Percentiles rank a stretch among this genome's conserved stretches.
These are phyloP conservation scores for Zosterops borbonicus DNA, from an alignment of 2,113 vertebrate genomes.

Conservation along the genomic window DNA sequence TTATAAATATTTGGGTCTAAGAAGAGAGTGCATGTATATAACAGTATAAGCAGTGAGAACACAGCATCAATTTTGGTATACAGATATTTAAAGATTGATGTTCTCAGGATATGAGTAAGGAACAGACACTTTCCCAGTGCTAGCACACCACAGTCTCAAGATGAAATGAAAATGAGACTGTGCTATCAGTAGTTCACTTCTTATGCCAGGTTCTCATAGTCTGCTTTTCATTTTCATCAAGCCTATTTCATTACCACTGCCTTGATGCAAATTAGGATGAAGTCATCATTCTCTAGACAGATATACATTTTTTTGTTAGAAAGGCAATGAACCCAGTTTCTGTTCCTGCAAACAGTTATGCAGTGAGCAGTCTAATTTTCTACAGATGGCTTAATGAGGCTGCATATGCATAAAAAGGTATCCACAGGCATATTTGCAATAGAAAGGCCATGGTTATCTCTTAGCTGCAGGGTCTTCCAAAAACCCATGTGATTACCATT, in stretches of 20 bases:
- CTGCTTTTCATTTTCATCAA: slow-evolving; percentile 39
- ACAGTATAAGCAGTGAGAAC: neutral
- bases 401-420: slow-evolving; percentile 9
- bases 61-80: neutral
- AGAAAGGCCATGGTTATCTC: slow-evolving; percentile 12
- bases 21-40: neutral
- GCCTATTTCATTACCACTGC: neutral
- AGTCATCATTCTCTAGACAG: slow-evolving; percentile 34
- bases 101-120: neutral
- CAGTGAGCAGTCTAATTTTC: slow-evolving; percentile 43
- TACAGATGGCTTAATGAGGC: slow-evolving; percentile 49
- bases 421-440: slow-evolving; percentile 9
- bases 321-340: neutral
- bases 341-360: slow-evolving; percentile 43
- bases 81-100: neutral
- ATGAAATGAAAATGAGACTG: neutral
- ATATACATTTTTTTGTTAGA: slow-evolving; percentile 28
- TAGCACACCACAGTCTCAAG: neutral
- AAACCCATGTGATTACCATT: neutral
- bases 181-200: neutral
- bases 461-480: slow-evolving; percentile 27
- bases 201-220: neutral
- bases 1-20: neutral
- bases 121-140: neutral
- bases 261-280: slow-evolving; percentile 42